Evolutionary conservation across 2,797 vertebrate species (phyloP), one percentile per base, ranked within the genome.

Genomic region (Danio kyathit): DNA sequence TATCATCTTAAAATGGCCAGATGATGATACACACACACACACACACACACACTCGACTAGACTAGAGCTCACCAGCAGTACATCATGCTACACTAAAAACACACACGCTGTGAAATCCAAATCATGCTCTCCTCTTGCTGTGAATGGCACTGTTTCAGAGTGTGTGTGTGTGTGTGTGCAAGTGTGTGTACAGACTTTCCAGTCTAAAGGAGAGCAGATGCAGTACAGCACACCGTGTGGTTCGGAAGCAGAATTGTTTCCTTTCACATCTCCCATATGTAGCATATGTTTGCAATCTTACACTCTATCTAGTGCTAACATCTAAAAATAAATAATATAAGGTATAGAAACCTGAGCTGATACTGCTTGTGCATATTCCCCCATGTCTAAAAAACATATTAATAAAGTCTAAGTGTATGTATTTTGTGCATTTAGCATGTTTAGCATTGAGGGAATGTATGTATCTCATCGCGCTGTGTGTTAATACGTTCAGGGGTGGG

Each of bases 1-100:
- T 92, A 90, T 93, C 89, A 89, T 93, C 89, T 90, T 90, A 92
- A 93, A 92, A 92, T 88, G 86, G 89, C 88, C 89, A 86, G 87
- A 87, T 41, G 67, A 72, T 49, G 41, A 82, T 66, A 82, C 76
- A 73, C 81, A 85, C 46, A 54, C 74, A n/a, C 40, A 56, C 7
- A 11, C 38, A 76, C 13, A 46, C 46, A 17, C 21, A 83, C 69
- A 74, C 8, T 4, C 5, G n/a, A 79, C 44, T 10, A 63, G 60
- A 72, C 52, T 63, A 17, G 19, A 63, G 38, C 66, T 63, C 3
- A 12, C 13, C 17, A 3, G 48, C 66, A 79, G 59, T 17, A 63
- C 38, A 52, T 29, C 57, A 29, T 29, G 46, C 17, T 13, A 54
- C 38, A 72, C 66, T 52, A 70, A 61, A 41, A 44, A 79, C 48